Evolutionary conservation across 2,113 vertebrate genomes (phyloP), one percentile per base, ranked within the genome.

Genomic region (Takifugu flavidus): DNA sequence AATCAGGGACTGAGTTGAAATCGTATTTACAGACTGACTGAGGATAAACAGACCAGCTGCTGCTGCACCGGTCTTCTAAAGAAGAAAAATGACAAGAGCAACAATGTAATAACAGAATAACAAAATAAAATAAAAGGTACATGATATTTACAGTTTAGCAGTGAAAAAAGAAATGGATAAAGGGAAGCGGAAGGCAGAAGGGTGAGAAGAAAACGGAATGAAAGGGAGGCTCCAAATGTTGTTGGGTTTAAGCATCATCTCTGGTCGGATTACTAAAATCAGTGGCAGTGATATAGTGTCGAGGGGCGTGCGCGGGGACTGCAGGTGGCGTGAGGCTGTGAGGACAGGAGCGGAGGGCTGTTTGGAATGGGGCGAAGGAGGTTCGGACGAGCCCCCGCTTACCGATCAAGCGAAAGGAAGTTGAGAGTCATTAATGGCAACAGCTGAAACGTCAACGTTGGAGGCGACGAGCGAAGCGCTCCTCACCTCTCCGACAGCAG

Each of bases 131-230:
- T 82, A 90, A 89, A 89, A 89, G 87, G 87, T 90, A 88, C 86
- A 88, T 88, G 83, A 89, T 91, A 92, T 92, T 91, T 91, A 92
- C 90, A 91, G 86, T 88, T 87, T 85, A 91, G 89, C 85, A 77
- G 85, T 89, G 84, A 75, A 63, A 78, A 72, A 34, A 74, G 49
- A 68, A 52, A 25, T 50, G 42, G 50, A 39, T 45, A 45, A 49
- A 51, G 45, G 62, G 58, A 66, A 67, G 59, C 46, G 31, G 65
- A 61, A 66, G 56, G 72, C 49, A 52, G 71, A 65, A 67, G 73
- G 70, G 62, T 70, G 57, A 69, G 60, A 59, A 70, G 13, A 7
- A 59, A 49, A 20, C 57, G 66, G 72, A 70, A 69, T 59, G 57
- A 62, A 62, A 64, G 66, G 68, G 54, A 65, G 77, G 80, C 84